Evolutionary conservation across 2,113 vertebrate species (phyloP).

Genomic region (Oostethus manadensis): DNA sequence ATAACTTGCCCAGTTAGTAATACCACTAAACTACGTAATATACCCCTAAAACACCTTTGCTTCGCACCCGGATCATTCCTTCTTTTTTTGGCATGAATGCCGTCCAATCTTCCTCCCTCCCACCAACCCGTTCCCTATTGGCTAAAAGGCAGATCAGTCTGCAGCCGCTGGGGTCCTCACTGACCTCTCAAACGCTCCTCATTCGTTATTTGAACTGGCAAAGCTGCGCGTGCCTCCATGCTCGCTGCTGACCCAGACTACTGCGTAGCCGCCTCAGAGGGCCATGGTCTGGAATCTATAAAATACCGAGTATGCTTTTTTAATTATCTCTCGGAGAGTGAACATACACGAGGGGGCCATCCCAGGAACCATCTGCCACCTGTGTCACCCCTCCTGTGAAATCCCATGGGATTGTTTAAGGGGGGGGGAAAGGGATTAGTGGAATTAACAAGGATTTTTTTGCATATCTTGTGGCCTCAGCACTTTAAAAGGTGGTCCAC

Average conservation of each 20-base stretch:
- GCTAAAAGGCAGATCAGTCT: constrained; percentile 54
- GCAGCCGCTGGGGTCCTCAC: constrained; percentile 37
- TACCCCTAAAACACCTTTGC: no score
- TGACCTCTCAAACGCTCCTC: constrained; percentile 50
- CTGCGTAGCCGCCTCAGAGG: no score
- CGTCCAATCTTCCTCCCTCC: no score
- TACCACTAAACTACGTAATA: no score
- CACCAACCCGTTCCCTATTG: no score
- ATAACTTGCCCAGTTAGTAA: no score
- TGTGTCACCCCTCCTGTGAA: constrained; percentile 2
- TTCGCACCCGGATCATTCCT: no score
- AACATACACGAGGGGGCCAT: constrained; percentile 35
- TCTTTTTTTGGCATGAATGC: no score
- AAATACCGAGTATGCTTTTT: constrained; percentile 61
- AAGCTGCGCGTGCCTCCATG: constrained; percentile 26
- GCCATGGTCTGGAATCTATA: constrained; percentile 52
- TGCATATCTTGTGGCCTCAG: constrained; percentile 42
- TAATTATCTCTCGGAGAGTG: constrained; percentile 61
- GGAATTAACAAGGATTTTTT: no score
- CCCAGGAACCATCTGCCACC: constrained; percentile 28
- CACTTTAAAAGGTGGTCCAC: constrained; percentile 28
- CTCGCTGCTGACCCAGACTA: constrained; percentile 24
- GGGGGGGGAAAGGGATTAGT: no score
- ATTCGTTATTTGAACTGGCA: constrained; percentile 50
- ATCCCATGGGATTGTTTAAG: no score